Evolutionary conservation across 2,888 invertebrate species (phyloP).

Genomic region (Coenonympha glycerion): DNA sequence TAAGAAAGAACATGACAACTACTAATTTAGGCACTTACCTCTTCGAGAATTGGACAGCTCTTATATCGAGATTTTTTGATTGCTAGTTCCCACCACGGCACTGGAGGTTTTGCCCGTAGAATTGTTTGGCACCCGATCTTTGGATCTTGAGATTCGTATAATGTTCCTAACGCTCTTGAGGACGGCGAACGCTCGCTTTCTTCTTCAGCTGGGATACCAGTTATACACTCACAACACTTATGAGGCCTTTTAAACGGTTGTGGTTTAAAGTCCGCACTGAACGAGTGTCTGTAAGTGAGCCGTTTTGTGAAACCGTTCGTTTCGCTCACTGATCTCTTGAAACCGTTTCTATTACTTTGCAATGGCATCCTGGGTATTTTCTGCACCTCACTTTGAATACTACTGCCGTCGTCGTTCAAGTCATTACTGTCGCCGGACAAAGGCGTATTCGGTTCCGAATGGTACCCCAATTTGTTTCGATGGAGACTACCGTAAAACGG

Average conservation of each 20-base stretch:
- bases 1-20: neutral
- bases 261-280: constrained; percentile 63
- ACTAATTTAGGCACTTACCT: constrained; percentile 59
- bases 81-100: constrained; percentile 93
- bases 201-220: constrained; percentile 63
- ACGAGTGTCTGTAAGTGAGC: constrained; percentile 69
- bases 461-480: constrained; percentile 65
- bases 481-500: constrained; percentile 61
- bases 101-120: constrained; percentile 79
- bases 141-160: constrained; percentile 77
- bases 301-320: constrained; percentile 66
- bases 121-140: constrained; percentile 81
- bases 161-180: constrained; percentile 64
- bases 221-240: constrained; percentile 71
- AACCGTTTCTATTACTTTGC: constrained; percentile 64
- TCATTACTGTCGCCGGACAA: constrained; percentile 50
- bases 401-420: constrained; percentile 49
- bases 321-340: constrained; percentile 68
- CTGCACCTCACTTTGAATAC: constrained; percentile 58
- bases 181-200: constrained; percentile 46
- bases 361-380: constrained; percentile 67
- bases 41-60: constrained; percentile 87
- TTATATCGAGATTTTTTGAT: constrained; percentile 86
- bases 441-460: constrained; percentile 72
- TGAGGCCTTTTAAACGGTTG: constrained; percentile 57